A percentile compares a stretch with the other conserved stretches of the same genome.
Evolutionary conservation across 2,113 vertebrate species (phyloP).

Genomic region (Eolophus roseicapilla): DNA sequence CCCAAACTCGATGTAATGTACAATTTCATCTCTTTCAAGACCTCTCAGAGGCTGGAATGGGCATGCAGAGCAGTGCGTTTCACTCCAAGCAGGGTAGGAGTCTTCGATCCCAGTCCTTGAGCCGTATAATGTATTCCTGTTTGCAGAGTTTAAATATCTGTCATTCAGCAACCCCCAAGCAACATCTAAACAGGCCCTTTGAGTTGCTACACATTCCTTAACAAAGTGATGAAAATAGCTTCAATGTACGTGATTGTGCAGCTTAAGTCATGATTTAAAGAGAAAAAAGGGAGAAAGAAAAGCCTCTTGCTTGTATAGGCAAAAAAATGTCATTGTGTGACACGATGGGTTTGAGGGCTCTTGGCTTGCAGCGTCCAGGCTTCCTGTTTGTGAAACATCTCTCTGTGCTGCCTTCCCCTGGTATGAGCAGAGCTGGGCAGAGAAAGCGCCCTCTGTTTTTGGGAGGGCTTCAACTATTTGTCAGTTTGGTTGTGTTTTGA

Average conservation of each 20-base stretch:
- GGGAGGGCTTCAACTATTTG: neutral
- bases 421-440: neutral
- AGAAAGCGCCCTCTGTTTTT: neutral
- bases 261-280: neutral
- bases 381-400: slow-evolving; percentile 3
- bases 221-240: slow-evolving; percentile 25
- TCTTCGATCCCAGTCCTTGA: neutral
- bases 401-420: neutral
- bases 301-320: neutral
- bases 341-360: neutral
- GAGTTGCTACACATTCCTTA: neutral
- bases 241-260: slow-evolving; percentile 12
- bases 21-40: neutral
- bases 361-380: neutral
- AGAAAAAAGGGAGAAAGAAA: neutral
- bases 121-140: neutral
- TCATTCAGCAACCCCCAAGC: slow-evolving; percentile 6
- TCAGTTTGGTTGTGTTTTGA: neutral
- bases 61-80: neutral
- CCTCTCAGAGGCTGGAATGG: neutral
- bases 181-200: slow-evolving; percentile 32
- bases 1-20: neutral
- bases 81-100: neutral
- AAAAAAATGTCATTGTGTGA: slow-evolving; percentile 7
- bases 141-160: slow-evolving; percentile 16